These are phyloP conservation scores for Anolis carolinensis DNA, from an alignment of 2,113 vertebrate genomes.

Conservation along the genomic window DNA sequence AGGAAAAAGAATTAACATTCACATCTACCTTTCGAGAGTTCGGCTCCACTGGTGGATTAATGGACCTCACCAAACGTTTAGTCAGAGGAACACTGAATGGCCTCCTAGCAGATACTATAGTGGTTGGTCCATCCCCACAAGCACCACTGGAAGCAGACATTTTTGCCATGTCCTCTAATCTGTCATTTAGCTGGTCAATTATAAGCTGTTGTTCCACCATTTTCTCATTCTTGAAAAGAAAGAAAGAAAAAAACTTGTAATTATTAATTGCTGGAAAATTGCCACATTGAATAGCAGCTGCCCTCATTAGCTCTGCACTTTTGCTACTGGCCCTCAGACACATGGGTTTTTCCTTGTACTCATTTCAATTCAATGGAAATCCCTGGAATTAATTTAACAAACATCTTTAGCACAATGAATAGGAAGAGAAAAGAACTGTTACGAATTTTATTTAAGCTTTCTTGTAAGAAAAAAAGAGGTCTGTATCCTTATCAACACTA, in stretches of 20 bases:
- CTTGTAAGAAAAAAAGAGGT: background rate
- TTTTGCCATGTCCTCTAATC: constrained; percentile 69
- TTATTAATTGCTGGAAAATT: background rate
- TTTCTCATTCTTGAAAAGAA: constrained; percentile 82
- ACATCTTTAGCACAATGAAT: background rate
- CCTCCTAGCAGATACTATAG: constrained; percentile 62
- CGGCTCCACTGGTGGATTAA: constrained; percentile 52
- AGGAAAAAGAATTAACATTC: background rate
- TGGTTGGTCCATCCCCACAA: constrained; percentile 57
- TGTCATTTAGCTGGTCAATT: constrained; percentile 79
- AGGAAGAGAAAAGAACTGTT: background rate
- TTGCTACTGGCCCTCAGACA: background rate
- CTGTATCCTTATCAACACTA: background rate
- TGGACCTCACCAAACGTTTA: constrained; percentile 43
- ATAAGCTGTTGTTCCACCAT: constrained; percentile 87
- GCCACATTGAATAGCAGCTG: background rate
- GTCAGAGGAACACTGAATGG: constrained; percentile 80
- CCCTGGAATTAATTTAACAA: background rate
- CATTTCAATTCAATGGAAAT: background rate
- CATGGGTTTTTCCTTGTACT: background rate
- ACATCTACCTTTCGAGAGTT: constrained; percentile 78
- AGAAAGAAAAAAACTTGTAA: constrained; percentile 24
- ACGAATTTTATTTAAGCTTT: too few relatives aligned
- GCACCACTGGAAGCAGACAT: constrained; percentile 40
- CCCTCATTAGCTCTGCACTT: background rate